A percentile compares a stretch with the other conserved stretches of the same genome.
phyloP scores from a whole-genome alignment of 2,888 invertebrate species.

The Cataglyphis albicans region DNA sequence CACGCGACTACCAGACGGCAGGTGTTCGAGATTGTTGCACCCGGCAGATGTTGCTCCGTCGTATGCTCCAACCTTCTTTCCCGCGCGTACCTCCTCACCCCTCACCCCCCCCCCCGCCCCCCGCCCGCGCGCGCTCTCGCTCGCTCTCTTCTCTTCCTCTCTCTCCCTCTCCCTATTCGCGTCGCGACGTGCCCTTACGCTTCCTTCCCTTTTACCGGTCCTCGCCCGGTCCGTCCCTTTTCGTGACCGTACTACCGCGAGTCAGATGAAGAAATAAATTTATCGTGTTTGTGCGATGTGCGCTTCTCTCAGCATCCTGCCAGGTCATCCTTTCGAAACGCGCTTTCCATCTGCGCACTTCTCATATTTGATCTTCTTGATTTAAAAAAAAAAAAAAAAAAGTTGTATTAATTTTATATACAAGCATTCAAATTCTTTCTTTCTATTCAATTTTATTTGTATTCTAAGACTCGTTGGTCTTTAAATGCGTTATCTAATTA shows the following conservation, averaged over 20 bases:
- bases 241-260: conserved; percentile 38
- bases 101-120: neutral
- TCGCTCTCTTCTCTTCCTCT: conserved; percentile 19
- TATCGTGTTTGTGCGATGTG: conserved; percentile 41
- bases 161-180: conserved; percentile 52
- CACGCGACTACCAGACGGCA: conserved; percentile 85
- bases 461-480: neutral
- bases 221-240: conserved; percentile 35
- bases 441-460: neutral
- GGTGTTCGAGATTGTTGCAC: conserved; percentile 85
- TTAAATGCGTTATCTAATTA: neutral
- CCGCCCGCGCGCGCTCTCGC: neutral
- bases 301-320: conserved; percentile 38
- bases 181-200: conserved; percentile 59
- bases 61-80: conserved; percentile 68
- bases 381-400: neutral
- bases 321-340: conserved; percentile 38
- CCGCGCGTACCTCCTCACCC: conserved; percentile 32
- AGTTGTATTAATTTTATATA: neutral
- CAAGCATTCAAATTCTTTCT: neutral
- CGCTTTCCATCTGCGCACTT: conserved; percentile 29
- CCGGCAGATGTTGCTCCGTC: conserved; percentile 83
- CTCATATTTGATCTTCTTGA: neutral
- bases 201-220: conserved; percentile 56
- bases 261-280: conserved; percentile 56